Conservation (phyloP, 2,888 invertebrate genomes). For the Eupithecia insigniata region DNA sequence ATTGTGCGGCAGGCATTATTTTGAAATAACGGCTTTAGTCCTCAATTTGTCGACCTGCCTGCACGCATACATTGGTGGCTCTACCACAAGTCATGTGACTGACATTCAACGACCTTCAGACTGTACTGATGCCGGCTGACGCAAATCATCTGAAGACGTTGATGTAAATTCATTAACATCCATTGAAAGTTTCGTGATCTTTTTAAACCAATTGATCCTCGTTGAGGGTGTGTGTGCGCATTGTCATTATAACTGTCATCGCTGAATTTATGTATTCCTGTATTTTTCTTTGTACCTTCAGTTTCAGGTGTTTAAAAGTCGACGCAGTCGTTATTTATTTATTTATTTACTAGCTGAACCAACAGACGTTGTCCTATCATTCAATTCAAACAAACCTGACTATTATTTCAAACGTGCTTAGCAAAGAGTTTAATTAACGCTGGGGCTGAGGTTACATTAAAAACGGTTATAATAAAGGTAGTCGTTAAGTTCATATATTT, state of each 20-base stretch:
- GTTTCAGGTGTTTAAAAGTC: neutral
- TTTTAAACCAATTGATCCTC: constrained; percentile 74
- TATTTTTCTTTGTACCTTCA: constrained; percentile 17
- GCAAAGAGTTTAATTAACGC: too few species aligned
- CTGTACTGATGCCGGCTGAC: constrained; percentile 64
- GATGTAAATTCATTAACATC: constrained; percentile 73
- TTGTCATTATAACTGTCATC: constrained; percentile 49
- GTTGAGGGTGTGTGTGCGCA: constrained; percentile 63
- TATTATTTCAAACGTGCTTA: too few species aligned
- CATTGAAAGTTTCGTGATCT: constrained; percentile 71
- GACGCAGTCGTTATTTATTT: neutral
- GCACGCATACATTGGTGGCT: neutral
- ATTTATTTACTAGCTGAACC: too few species aligned
- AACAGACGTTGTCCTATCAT: too few species aligned
- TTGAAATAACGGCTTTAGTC: neutral
- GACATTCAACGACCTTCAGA: constrained; percentile 50
- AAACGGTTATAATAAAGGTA: too few species aligned
- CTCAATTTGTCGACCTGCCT: neutral
- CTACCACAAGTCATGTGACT: neutral
- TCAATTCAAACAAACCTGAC: too few species aligned
- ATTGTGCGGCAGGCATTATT: neutral
- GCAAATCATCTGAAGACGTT: constrained; percentile 65
- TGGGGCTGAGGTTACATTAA: too few species aligned
- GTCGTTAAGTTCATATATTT: too few species aligned
- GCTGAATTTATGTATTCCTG: constrained; percentile 9